Evolutionary conservation across 2,797 vertebrate species (phyloP), one percentile per base, ranked within the genome.

Genomic region (Taeniopygia guttata): DNA sequence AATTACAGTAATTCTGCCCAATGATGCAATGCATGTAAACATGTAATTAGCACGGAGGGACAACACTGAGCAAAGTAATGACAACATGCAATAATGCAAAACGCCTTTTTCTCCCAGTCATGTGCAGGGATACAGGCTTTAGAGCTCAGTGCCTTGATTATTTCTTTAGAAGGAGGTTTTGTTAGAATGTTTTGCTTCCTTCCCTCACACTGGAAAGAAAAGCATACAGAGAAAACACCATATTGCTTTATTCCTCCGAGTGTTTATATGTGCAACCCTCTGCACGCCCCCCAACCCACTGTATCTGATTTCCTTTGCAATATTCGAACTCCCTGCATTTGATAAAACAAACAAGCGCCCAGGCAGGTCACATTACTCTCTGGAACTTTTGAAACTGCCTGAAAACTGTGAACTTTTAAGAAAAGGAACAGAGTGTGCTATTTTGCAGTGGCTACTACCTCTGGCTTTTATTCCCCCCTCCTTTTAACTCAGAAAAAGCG

Each of bases 1-100:
- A 96, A 97, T 96, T 96, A 91, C 89, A 95, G 91, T 96, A 90
- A 97, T 97, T 95, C 93, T 64, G 63, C 85, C 89, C 77, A 94
- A 67, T 96, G 96, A 97, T 96, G 95, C 88, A 95, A 91, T 77
- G 79, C 89, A 58, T 90, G 90, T 95, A 95, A 96, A 96, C 92
- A 93, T 95, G 93, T 95, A 92, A 96, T 97, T 96, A 96, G 91
- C 84, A 90, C 49, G 42, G 58, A 78, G 94, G 87, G 90, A 91
- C 93, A 96, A 94, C 94, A 94, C 67, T 13, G 58, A 90, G 94
- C 87, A 51, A 77, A 88, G 89, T 32, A 90, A 95, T 95, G 96
- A 93, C 96, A 94, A 45, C 72, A 58, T 11, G 82, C 80, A 92
- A 89, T 90, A 83, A 91, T 94, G 86, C 91, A 95, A 92, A 88